phyloP scores from a whole-genome alignment of 2,113 vertebrate genomes.

The Macrotus californicus region DNA sequence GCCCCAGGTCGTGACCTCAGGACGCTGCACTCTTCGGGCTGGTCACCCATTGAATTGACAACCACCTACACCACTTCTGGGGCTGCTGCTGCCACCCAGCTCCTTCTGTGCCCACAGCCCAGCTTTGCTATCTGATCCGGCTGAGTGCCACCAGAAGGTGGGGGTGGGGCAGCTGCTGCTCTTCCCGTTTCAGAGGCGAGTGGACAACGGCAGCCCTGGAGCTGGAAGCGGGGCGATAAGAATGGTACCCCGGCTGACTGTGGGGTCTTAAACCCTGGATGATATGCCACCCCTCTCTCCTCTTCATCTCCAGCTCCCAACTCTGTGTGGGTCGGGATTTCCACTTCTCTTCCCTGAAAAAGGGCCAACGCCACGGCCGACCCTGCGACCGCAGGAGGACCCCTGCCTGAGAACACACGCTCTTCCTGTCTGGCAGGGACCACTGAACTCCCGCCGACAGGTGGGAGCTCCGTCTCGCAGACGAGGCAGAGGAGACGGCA shows the following conservation, averaged over 20 bases:
- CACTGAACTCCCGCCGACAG: neutral
- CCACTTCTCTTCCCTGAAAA: neutral
- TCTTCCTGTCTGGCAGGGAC: neutral
- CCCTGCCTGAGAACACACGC: neutral
- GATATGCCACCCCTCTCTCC: neutral
- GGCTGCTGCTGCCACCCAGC: neutral
- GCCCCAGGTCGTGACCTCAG: neutral
- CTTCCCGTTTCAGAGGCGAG: neutral
- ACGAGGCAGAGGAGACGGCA: accelerated
- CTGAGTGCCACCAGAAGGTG: too few relatives aligned
- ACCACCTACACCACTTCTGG: neutral
- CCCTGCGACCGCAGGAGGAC: neutral
- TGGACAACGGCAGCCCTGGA: neutral
- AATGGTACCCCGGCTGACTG: neutral
- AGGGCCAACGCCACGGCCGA: neutral
- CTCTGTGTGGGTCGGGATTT: neutral
- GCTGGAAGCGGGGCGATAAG: neutral
- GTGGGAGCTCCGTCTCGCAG: neutral
- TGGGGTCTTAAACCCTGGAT: neutral
- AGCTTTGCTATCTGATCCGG: neutral
- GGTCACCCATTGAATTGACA: neutral
- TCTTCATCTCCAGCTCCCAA: neutral
- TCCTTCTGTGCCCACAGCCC: accelerated
- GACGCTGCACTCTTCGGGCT: neutral
- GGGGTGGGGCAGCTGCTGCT: neutral